Conservation (phyloP, 2,113 vertebrate species). For the Platichthys flesus region DNA sequence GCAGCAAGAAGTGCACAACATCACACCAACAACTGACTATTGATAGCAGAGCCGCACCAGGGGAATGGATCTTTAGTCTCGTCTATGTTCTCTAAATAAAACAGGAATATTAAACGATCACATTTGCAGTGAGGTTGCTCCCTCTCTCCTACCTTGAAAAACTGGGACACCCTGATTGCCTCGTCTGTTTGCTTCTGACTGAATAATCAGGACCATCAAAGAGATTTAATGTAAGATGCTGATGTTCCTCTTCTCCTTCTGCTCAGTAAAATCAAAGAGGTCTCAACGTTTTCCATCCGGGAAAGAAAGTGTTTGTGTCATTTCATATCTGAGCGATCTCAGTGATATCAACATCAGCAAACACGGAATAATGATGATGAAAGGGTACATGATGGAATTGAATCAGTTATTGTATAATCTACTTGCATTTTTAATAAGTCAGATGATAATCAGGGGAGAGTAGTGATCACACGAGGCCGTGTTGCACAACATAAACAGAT, state of each 20-base stretch:
- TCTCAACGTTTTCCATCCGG: constrained; percentile 1
- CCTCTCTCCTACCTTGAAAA: constrained; percentile 25
- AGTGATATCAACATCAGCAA: constrained; percentile 1
- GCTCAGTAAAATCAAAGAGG: constrained; percentile 22
- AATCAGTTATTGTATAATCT: background rate
- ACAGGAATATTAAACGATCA: constrained; percentile 27
- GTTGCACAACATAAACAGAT: no score
- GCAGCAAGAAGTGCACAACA: background rate
- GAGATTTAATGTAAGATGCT: constrained; percentile 20
- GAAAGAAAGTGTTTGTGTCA: background rate
- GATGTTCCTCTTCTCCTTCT: constrained; percentile 19
- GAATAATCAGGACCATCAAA: constrained; percentile 57
- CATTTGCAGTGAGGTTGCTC: constrained; percentile 15
- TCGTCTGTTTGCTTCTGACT: constrained; percentile 26
- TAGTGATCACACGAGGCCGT: no score
- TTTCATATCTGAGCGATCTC: background rate
- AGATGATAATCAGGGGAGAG: background rate
- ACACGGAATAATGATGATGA: constrained; percentile 3
- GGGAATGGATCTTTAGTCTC: background rate
- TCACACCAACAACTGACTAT: background rate
- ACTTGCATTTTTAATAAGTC: background rate
- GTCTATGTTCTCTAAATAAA: constrained; percentile 22
- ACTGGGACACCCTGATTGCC: constrained; percentile 40
- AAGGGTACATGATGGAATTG: background rate
- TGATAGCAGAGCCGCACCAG: background rate